phyloP scores from a whole-genome alignment of 2,797 vertebrate genomes.

The Eulemur albifrons region DNA sequence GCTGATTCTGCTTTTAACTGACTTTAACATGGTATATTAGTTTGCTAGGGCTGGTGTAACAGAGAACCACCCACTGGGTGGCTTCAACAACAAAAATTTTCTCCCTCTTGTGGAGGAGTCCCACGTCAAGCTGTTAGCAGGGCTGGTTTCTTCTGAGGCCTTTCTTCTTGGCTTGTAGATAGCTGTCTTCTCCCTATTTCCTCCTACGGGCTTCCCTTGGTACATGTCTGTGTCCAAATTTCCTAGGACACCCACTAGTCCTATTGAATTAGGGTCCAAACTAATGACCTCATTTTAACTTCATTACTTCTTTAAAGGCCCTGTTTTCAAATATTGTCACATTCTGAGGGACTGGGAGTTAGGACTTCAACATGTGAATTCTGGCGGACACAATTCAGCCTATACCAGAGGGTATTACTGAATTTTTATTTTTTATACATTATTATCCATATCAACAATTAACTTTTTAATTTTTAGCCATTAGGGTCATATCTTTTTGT shows the following conservation, averaged over 20 bases:
- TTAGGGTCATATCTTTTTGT: not conserved
- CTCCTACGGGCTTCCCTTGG: not conserved
- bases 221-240: not conserved
- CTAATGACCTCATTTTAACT: not conserved
- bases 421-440: not conserved
- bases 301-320: not conserved
- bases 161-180: not conserved
- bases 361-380: not conserved
- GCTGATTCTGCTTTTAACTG: not conserved
- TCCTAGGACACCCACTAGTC: not conserved
- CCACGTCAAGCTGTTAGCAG: not conserved
- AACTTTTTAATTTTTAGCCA: not conserved
- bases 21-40: not conserved
- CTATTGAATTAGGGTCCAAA: not conserved
- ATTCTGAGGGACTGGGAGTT: not conserved
- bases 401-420: not conserved
- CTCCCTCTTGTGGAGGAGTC: not conserved
- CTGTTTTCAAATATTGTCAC: not conserved
- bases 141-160: not conserved
- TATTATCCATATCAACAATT: not conserved
- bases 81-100: not conserved
- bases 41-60: not conserved
- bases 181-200: not conserved
- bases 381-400: not conserved
- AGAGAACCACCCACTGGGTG: not conserved